phyloP scores from a whole-genome alignment of 2,888 invertebrate genomes.

The Diloba caeruleocephala region DNA sequence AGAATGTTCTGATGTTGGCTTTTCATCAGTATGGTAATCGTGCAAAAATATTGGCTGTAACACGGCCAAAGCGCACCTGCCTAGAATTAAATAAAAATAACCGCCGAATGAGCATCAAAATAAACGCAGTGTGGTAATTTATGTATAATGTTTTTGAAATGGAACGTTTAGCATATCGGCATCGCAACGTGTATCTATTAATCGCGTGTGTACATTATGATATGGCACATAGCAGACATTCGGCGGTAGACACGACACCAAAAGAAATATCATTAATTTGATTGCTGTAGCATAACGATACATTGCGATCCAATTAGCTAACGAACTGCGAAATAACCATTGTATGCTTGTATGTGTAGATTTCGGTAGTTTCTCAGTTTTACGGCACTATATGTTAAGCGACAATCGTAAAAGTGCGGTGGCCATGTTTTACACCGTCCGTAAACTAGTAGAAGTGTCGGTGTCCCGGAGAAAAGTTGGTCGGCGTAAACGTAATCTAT shows the following conservation, averaged over 20 bases:
- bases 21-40: slow-evolving; percentile 89
- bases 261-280: slow-evolving; percentile 64
- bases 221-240: slow-evolving; percentile 35
- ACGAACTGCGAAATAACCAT: slow-evolving; percentile 77
- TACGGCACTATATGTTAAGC: slow-evolving; percentile 83
- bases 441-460: slow-evolving; percentile 75
- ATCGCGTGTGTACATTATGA: slow-evolving; percentile 46
- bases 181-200: slow-evolving; percentile 41
- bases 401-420: slow-evolving; percentile 81
- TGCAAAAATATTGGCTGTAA: slow-evolving; percentile 85
- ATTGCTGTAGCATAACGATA: slow-evolving; percentile 63
- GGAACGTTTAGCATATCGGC: slow-evolving; percentile 70
- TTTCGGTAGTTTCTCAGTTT: slow-evolving; percentile 77
- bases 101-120: slow-evolving; percentile 74
- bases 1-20: slow-evolving; percentile 81
- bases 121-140: slow-evolving; percentile 75
- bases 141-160: slow-evolving; percentile 73
- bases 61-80: slow-evolving; percentile 79
- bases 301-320: slow-evolving; percentile 80
- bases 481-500: slow-evolving; percentile 71
- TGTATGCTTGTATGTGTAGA: slow-evolving; percentile 70
- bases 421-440: slow-evolving; percentile 80
- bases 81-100: slow-evolving; percentile 89
- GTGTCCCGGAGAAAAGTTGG: slow-evolving; percentile 72
- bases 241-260: slow-evolving; percentile 34